These are phyloP conservation scores for Nyctibius bracteatus DNA, from an alignment of 2,113 vertebrate genomes.

Conservation along the genomic window DNA sequence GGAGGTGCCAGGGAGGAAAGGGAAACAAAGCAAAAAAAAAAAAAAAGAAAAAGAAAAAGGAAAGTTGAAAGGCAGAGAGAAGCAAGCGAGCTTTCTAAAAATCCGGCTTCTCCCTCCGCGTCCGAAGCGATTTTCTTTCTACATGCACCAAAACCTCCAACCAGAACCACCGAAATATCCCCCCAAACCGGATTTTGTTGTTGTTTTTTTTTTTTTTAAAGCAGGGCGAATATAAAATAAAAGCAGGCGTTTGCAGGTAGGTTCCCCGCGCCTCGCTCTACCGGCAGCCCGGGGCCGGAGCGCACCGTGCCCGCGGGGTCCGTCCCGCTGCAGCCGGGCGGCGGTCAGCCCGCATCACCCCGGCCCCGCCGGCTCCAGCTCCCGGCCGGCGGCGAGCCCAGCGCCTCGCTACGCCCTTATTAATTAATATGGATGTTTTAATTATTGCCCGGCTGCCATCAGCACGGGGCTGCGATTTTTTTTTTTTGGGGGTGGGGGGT, in stretches of 20 bases:
- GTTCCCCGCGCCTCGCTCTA: not conserved
- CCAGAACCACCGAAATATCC: not conserved
- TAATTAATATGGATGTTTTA: slow-evolving; percentile 5
- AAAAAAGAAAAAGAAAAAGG: not conserved
- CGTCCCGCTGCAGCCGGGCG: not conserved
- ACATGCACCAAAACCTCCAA: not conserved
- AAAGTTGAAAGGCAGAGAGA: not conserved
- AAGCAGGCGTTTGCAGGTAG: not conserved
- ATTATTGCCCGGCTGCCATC: not conserved
- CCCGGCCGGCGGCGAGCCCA: not conserved
- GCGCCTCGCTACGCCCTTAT: not conserved
- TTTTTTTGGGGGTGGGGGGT: not conserved
- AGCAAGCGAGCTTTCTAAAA: not conserved
- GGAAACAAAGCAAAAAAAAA: not conserved
- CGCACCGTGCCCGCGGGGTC: not conserved
- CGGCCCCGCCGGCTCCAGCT: not conserved
- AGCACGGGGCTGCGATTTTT: not conserved
- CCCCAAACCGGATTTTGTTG: not conserved
- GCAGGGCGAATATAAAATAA: not conserved
- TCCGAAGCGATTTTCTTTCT: not conserved
- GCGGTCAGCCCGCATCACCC: not conserved
- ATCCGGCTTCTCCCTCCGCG: not conserved
- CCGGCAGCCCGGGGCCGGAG: no score
- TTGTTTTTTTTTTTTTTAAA: not conserved
- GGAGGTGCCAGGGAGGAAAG: not conserved